Base-by-base conservation (phyloP, 1,140 invertebrate genomes). In the Tyrophagus putrescentiae region DNA sequence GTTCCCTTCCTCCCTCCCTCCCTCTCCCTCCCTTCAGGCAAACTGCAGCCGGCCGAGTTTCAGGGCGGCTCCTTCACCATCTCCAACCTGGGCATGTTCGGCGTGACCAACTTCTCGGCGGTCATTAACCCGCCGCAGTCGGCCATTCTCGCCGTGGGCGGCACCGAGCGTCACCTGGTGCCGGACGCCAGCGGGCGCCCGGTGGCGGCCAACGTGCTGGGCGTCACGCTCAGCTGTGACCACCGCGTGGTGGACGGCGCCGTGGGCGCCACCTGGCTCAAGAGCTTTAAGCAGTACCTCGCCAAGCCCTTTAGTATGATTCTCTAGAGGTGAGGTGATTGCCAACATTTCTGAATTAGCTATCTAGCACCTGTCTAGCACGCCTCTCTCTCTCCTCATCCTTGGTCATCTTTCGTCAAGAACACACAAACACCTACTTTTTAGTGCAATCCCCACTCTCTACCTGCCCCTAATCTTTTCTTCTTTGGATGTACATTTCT, bases 1-100 rank as follows among this genome's bases (percentile, higher is more conserved):
- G n/a, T n/a, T n/a, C n/a, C n/a, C n/a, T n/a, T n/a, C 5, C 16
- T 21, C 9, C 6, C 11, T 7, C 9, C 7, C 23, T 44, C 13
- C 36, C 21, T 57, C 6, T 23, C 13, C n/a, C 39, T 32, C 32
- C 27, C 16, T 25, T 32, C 29, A 62, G 60, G 62, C 11, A 96
- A 94, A 74, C 75, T 99, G 4, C 82, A 93, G 68, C 95, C 95
- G 1, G 84, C 94, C 33, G 96, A 99, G 74, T 99, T 93, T 73
- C 88, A 97, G 79, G 82, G 81, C 50, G 81, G 82, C 18, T 83
- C 82, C n/a, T 81, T 83, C 66, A 81, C 80, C 3, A 82, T 99
- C 4, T 98, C 94, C 0, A 98, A 99, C 76, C 75, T 99, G 58
- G 95, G 95, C 68, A 98, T 98, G 95, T 97, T 88, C 74, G 92